Evolutionary conservation across 2,888 invertebrate genomes (phyloP).

Genomic region (Pycnomerus fuliginosus): DNA sequence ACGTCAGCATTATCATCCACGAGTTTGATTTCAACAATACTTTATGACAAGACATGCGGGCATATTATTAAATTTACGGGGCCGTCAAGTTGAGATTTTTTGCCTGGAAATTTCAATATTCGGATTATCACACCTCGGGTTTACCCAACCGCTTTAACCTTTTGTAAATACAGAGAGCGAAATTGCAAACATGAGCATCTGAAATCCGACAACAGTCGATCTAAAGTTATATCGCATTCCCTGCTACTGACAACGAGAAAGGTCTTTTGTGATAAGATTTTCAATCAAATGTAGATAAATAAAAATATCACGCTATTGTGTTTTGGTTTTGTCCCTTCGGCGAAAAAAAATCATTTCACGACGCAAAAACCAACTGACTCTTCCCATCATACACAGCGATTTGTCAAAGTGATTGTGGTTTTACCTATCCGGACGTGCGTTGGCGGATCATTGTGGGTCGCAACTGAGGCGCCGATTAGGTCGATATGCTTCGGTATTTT

Average conservation of each 20-base stretch:
- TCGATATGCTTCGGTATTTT: no score
- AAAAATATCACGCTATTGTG: slow-evolving; percentile 12
- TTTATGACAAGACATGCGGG: background rate
- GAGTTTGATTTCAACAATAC: no score
- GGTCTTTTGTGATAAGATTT: slow-evolving; percentile 12
- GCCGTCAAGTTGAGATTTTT: slow-evolving; percentile 1
- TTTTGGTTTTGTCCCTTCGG: no score
- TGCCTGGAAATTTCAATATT: slow-evolving; percentile 14
- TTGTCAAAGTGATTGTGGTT: no score
- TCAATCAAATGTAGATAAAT: slow-evolving; percentile 12
- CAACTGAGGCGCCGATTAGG: no score
- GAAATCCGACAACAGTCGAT: slow-evolving; percentile 16
- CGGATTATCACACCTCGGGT: slow-evolving; percentile 15
- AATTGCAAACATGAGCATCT: slow-evolving; percentile 23
- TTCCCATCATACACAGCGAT: no score
- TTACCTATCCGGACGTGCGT: no score
- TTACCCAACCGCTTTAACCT: slow-evolving; percentile 11
- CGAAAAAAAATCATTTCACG: no score
- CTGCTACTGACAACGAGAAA: slow-evolving; percentile 13
- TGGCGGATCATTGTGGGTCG: no score
- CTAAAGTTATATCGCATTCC: slow-evolving; percentile 15
- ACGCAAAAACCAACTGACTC: no score
- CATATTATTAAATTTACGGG: background rate
- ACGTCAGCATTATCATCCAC: background rate
- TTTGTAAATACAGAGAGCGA: slow-evolving; percentile 8